Percentiles rank a stretch among this genome's conserved stretches.
Evolutionary conservation across 2,797 vertebrate genomes (phyloP).

Genomic region (Chanos chanos): DNA sequence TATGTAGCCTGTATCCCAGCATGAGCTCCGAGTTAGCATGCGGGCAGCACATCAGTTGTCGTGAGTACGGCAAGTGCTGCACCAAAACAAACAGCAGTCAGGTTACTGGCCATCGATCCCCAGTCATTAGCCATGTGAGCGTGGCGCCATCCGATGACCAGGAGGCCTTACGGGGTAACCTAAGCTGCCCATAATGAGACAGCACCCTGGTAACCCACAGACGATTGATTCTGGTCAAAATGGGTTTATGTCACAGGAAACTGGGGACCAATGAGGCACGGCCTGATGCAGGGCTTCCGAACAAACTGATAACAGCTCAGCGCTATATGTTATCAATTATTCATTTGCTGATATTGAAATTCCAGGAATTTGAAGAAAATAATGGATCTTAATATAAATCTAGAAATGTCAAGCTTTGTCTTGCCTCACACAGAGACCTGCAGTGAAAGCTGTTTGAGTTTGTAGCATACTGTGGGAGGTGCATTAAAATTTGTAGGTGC

Average conservation of each 20-base stretch:
- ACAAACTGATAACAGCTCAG: slow-evolving; percentile 42
- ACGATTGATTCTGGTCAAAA: slow-evolving; percentile 59
- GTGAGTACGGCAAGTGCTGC: slow-evolving; percentile 60
- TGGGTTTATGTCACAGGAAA: slow-evolving; percentile 62
- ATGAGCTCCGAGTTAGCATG: slow-evolving; percentile 44
- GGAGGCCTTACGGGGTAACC: slow-evolving; percentile 63
- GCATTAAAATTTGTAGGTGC: too few species aligned
- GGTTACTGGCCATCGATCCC: slow-evolving; percentile 71
- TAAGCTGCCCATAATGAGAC: slow-evolving; percentile 48
- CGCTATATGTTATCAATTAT: slow-evolving; percentile 48
- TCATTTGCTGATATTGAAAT: slow-evolving; percentile 39
- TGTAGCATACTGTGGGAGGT: too few species aligned
- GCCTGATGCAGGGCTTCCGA: slow-evolving; percentile 20
- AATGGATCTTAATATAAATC: slow-evolving; percentile 12
- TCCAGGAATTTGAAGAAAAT: slow-evolving; percentile 36
- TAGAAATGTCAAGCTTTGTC: too few species aligned
- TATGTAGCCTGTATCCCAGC: slow-evolving; percentile 28
- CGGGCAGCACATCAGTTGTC: slow-evolving; percentile 53
- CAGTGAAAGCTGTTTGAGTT: too few species aligned
- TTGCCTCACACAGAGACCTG: too few species aligned
- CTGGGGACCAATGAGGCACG: slow-evolving; percentile 42
- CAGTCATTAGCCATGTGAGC: slow-evolving; percentile 74
- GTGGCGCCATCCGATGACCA: slow-evolving; percentile 71
- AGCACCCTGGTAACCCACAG: slow-evolving; percentile 52
- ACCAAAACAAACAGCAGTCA: slow-evolving; percentile 70